These are phyloP conservation scores for Xestobium rufovillosum DNA, from an alignment of 2,888 invertebrate species.

Conservation along the genomic window DNA sequence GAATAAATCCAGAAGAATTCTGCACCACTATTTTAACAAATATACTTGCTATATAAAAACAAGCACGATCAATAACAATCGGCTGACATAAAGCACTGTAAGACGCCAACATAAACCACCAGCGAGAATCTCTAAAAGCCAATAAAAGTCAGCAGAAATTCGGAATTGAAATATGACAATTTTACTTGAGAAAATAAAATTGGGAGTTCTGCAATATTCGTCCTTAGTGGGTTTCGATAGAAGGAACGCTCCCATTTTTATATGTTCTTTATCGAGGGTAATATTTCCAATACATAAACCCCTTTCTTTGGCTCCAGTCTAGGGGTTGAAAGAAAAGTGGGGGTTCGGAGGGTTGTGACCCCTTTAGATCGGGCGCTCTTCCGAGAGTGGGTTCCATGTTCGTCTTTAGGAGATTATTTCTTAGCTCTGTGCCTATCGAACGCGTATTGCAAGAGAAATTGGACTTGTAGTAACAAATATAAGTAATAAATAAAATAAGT, in stretches of 20 bases:
- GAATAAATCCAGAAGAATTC: no score
- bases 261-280: conserved; percentile 33
- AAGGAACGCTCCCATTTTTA: conserved; percentile 8
- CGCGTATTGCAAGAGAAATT: no score
- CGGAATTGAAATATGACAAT: conserved; percentile 28
- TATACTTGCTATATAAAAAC: no score
- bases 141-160: conserved; percentile 28
- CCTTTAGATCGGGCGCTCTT: conserved; percentile 4
- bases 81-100: no score
- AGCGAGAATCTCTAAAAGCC: conserved; percentile 18
- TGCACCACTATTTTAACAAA: no score
- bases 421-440: no score
- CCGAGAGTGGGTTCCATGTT: not conserved
- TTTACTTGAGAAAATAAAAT: conserved; percentile 28
- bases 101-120: no score
- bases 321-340: conserved; percentile 22
- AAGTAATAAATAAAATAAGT: no score
- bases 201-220: conserved; percentile 1
- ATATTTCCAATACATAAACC: conserved; percentile 43
- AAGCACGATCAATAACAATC: no score
- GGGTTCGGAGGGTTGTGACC: conserved; percentile 16
- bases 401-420: conserved; percentile 2
- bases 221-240: not conserved
- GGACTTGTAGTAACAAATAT: no score
- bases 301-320: conserved; percentile 35